Evolutionary conservation across 1,140 invertebrate species (phyloP), one percentile per base, ranked within the genome.

Genomic region (Belonocnema kinseyi): DNA sequence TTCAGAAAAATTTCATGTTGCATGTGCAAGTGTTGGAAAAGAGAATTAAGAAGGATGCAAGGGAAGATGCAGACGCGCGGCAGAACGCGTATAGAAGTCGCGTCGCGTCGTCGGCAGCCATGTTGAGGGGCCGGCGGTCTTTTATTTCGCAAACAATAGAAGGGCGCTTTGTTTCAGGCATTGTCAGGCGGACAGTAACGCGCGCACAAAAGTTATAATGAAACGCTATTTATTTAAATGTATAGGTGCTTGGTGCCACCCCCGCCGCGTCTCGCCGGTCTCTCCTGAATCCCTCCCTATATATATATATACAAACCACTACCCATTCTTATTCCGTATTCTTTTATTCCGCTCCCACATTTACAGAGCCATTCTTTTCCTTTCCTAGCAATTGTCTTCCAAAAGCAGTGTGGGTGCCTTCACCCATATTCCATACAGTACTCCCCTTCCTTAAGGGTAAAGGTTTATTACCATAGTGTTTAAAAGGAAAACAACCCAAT

Each of bases 141-240:
- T 90, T 90, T 90, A 88, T 89, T 88, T 89, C 88, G 79, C 88
- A 89, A 90, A 89, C 89, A 89, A 89, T 89, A 83, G 86, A 84
- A 82, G 84, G 82, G 81, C 85, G 85, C 88, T 89, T 90, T 90
- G 89, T 89, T 89, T 89, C 87, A 88, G 87, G 87, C 88, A 89
- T 89, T 90, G 87, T 89, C 88, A 90, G 88, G 83, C 86, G 86
- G 87, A 88, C 86, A 89, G 88, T 88, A 88, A 89, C 88, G 88
- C 85, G 87, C 82, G 84, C 84, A 88, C 87, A 89, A 89, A 90
- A 90, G 89, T 90, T 90, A 89, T 90, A 90, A 90, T 89, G 89
- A 90, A 90, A 90, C 87, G 88, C 88, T 90, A 89, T 90, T 90
- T 90, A 90, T 90, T 89, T 89, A 88, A 89, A 88, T 89, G 87